A percentile compares a stretch with the other conserved stretches of the same genome.
phyloP scores from a whole-genome alignment of 2,797 vertebrate species.

The Pseudopleuronectes americanus region DNA sequence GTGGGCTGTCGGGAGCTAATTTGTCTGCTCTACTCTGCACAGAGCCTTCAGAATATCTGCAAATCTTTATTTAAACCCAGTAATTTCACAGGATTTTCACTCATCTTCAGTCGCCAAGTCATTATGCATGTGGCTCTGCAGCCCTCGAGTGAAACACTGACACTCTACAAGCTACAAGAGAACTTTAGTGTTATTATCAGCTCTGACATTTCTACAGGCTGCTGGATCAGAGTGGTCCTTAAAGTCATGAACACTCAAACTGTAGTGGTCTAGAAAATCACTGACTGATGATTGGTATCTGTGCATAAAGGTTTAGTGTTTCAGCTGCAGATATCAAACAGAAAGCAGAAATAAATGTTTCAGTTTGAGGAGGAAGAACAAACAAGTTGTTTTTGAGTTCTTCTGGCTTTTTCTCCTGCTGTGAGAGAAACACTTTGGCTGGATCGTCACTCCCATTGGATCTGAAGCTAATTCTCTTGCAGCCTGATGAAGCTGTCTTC shows the following conservation, averaged over 20 bases:
- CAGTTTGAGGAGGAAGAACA: no score
- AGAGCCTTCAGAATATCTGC: constrained; percentile 14
- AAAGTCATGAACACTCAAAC: constrained; percentile 9
- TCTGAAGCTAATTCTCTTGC: no score
- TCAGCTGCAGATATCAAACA: background rate
- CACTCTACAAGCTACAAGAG: constrained; percentile 10
- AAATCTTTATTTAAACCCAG: constrained; percentile 14
- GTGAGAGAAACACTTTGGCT: no score
- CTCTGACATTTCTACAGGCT: constrained; percentile 29
- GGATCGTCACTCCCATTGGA: no score
- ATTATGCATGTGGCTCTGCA: constrained; percentile 4
- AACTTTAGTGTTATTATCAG: constrained; percentile 30
- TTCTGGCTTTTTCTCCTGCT: no score
- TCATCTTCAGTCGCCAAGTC: background rate
- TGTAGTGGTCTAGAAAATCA: no score
- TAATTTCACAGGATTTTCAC: constrained; percentile 15
- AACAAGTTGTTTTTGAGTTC: no score
- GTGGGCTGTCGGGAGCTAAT: background rate
- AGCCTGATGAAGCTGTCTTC: no score
- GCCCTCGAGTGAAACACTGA: constrained; percentile 16
- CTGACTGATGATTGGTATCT: background rate
- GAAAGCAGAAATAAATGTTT: background rate
- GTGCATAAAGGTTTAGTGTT: background rate
- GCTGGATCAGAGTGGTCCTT: constrained; percentile 15
- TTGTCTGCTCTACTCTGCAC: background rate